A percentile compares a stretch with the other conserved stretches of the same genome.
These are phyloP conservation scores for Bombus ignitus DNA, from an alignment of 1,140 invertebrate species.

Conservation along the genomic window DNA sequence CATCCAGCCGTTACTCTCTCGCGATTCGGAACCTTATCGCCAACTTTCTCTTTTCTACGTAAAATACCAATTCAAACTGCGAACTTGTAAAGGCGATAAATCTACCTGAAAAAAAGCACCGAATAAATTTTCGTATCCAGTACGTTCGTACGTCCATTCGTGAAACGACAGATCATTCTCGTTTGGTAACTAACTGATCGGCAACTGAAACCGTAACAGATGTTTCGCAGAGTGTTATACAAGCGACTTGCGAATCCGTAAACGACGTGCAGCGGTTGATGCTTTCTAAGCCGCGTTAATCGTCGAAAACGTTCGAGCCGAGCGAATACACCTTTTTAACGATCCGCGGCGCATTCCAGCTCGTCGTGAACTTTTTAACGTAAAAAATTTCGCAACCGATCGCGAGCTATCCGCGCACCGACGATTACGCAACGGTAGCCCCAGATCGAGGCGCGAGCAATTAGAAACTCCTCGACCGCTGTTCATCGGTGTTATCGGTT, in stretches of 20 bases:
- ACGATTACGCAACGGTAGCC: constrained; percentile 43
- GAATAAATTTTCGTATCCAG: neutral
- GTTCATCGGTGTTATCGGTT: constrained; percentile 51
- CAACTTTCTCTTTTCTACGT: neutral
- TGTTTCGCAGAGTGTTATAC: neutral
- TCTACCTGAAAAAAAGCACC: neutral
- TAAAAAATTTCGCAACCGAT: constrained; percentile 45
- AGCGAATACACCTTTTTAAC: constrained; percentile 6
- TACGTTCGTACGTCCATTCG: too few relatives aligned
- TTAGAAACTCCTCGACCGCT: constrained; percentile 22
- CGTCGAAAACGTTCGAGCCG: neutral
- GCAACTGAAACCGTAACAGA: neutral
- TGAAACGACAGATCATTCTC: neutral
- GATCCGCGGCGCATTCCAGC: neutral
- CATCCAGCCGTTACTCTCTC: too few relatives aligned
- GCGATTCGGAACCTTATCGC: too few relatives aligned
- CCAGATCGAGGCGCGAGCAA: constrained; percentile 32
- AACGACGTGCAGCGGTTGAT: neutral
- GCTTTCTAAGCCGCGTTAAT: constrained; percentile 3
- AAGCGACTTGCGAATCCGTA: neutral
- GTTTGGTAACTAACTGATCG: neutral
- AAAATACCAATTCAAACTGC: too few relatives aligned
- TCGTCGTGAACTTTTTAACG: constrained; percentile 19
- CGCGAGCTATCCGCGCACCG: neutral
- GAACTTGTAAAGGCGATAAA: neutral